Conservation (phyloP, 2,797 vertebrate genomes). For the Euthynnus affinis region DNA sequence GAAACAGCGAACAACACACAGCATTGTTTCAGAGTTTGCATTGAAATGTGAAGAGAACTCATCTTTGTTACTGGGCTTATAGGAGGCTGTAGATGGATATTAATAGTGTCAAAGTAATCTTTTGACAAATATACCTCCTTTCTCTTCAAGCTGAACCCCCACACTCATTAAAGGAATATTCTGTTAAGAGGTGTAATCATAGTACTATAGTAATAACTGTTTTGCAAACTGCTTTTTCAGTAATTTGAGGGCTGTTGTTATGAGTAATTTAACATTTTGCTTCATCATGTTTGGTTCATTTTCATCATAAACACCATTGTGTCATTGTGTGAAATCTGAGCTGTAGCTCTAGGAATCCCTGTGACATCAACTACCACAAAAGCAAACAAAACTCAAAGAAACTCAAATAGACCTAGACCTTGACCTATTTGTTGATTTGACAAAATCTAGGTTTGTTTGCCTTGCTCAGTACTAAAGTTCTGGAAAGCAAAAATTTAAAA, state of each 20-base stretch:
- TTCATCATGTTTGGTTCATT: slow-evolving; percentile 8
- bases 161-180: not conserved
- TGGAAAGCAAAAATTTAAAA: slow-evolving; percentile 3
- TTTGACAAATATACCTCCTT: slow-evolving; percentile 3
- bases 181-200: slow-evolving; percentile 40
- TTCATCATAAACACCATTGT: not conserved
- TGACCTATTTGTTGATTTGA: slow-evolving; percentile 20
- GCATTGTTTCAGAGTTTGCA: slow-evolving; percentile 59
- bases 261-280: slow-evolving; percentile 32
- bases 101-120: slow-evolving; percentile 1
- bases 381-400: slow-evolving; percentile 42
- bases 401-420: slow-evolving; percentile 65
- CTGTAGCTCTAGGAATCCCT: slow-evolving; percentile 17
- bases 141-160: slow-evolving; percentile 16
- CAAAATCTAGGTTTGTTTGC: slow-evolving; percentile 55
- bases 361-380: slow-evolving; percentile 37
- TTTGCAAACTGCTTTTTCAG: slow-evolving; percentile 32
- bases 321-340: slow-evolving; percentile 14
- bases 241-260: slow-evolving; percentile 38
- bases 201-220: slow-evolving; percentile 54
- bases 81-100: slow-evolving; percentile 1
- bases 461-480: slow-evolving; percentile 24
- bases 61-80: slow-evolving; percentile 30
- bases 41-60: slow-evolving; percentile 49
- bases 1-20: slow-evolving; percentile 62